phyloP scores from a whole-genome alignment of 2,113 vertebrate genomes.

The Toxostoma redivivum region DNA sequence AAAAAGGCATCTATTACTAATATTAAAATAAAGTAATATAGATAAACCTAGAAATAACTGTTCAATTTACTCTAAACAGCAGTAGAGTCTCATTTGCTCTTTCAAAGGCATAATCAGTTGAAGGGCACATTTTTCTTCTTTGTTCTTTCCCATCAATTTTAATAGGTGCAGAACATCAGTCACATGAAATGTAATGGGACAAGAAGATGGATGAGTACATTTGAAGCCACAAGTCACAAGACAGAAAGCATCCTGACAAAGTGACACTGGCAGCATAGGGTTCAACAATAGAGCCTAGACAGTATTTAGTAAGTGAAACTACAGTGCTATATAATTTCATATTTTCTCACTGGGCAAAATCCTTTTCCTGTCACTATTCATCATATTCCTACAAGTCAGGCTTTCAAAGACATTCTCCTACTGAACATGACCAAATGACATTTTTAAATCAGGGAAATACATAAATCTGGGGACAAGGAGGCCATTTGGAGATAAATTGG shows the following conservation, averaged over 20 bases:
- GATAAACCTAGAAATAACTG: conserved; percentile 44
- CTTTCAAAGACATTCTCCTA: conserved; percentile 48
- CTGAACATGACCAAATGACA: conserved; percentile 46
- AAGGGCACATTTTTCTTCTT: conserved; percentile 79
- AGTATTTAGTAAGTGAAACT: conserved; percentile 69
- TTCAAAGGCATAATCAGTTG: conserved; percentile 83
- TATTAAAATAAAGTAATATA: conserved; percentile 28
- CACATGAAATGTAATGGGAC: conserved; percentile 86
- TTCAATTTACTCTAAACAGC: conserved; percentile 68
- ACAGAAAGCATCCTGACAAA: conserved; percentile 80
- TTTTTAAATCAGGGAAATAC: conserved; percentile 53
- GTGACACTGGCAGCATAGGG: conserved; percentile 62
- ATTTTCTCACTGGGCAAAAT: conserved; percentile 60
- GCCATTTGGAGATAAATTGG: conserved; percentile 32
- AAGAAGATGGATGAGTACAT: conserved; percentile 91
- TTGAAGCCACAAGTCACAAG: conserved; percentile 79
- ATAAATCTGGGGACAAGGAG: conserved; percentile 32
- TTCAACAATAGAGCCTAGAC: conserved; percentile 63
- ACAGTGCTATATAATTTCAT: conserved; percentile 38
- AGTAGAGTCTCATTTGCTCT: conserved; percentile 74
- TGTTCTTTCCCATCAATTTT: conserved; percentile 88
- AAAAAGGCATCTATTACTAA: not conserved
- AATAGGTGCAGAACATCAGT: conserved; percentile 91
- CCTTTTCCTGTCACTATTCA: conserved; percentile 55
- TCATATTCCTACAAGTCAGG: conserved; percentile 47